Conservation (phyloP, 2,888 invertebrate genomes). For the Endomychus coccineus region DNA sequence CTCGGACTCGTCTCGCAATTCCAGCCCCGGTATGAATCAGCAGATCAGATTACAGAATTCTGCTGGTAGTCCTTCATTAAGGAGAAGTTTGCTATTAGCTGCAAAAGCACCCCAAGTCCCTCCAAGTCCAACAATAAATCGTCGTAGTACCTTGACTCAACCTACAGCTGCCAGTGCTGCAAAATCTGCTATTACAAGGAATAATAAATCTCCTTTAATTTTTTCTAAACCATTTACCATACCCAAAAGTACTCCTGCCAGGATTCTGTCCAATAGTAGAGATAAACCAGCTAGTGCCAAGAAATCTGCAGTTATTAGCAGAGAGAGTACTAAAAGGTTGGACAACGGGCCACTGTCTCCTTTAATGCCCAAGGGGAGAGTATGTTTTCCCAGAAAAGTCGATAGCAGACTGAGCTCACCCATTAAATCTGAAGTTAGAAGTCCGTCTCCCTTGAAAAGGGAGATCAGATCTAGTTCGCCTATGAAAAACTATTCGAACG, state of each 20-base stretch:
- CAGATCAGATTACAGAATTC: slow-evolving; percentile 26
- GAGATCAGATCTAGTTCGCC: slow-evolving; percentile 9
- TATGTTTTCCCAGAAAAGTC: slow-evolving; percentile 30
- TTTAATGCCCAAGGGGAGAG: slow-evolving; percentile 28
- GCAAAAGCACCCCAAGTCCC: slow-evolving; percentile 49
- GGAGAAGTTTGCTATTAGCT: slow-evolving; percentile 47
- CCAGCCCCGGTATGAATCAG: slow-evolving; percentile 51
- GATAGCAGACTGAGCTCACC: slow-evolving; percentile 33
- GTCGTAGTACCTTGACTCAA: slow-evolving; percentile 43
- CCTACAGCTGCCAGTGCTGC: slow-evolving; percentile 55
- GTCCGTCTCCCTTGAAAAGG: slow-evolving; percentile 24
- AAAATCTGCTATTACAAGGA: slow-evolving; percentile 43
- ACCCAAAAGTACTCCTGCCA: slow-evolving; percentile 9
- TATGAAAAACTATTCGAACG: slow-evolving; percentile 5
- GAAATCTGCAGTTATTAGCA: slow-evolving; percentile 7
- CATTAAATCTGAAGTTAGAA: slow-evolving; percentile 26
- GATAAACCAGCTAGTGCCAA: slow-evolving; percentile 5
- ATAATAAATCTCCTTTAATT: slow-evolving; percentile 18
- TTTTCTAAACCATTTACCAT: slow-evolving; percentile 11
- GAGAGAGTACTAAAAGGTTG: slow-evolving; percentile 10
- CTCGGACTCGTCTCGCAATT: slow-evolving; percentile 59
- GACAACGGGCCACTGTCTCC: slow-evolving; percentile 29
- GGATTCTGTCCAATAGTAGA: slow-evolving; percentile 9
- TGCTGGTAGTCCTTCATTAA: slow-evolving; percentile 42
- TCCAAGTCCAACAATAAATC: slow-evolving; percentile 46